Evolutionary conservation across 2,888 invertebrate genomes (phyloP), one percentile per base, ranked within the genome.

Genomic region (Andrena dorsata): DNA sequence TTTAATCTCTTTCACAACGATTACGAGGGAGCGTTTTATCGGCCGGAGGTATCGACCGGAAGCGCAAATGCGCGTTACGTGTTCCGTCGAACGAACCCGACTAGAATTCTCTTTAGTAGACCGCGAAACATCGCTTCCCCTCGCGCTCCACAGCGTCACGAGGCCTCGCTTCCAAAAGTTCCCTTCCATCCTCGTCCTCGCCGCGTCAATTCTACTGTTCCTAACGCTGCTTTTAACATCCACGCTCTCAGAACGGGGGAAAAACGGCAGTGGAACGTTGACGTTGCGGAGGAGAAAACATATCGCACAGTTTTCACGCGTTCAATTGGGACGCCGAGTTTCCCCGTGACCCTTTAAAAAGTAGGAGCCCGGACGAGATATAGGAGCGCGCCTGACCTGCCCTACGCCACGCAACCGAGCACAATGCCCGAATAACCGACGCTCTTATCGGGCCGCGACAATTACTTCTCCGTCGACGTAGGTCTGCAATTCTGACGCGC

Each of bases 1-100:
- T 93, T 93, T 91, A 93, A 93, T 93, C 91, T 92, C 91, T 92
- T 91, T 91, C 92, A 90, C 92, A 93, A 93, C 90, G 87, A 91
- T 91, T 89, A 87, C 85, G 78, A 82, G 80, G 58, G 79, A 84
- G 70, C 78, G 74, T 65, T 82, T 74, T 85, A 87, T 82, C 84
- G 76, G 64, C 63, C 77, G 77, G 77, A 70, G 83, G 81, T 81
- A 83, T 81, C 83, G 83, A 77, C 76, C 81, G 83, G 83, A 83
- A 83, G 73, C 77, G 75, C 35, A 77, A 81, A 80, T 66, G 72
- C 76, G 76, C 80, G 80, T 83, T 83, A 81, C 81, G 83, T 79
- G 81, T 69, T 74, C 68, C 71, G 35, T 72, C 71, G 61, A 71
- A 77, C 71, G 71, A 77, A 35, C 53, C 47, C 77, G 53, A 28